phyloP scores from a whole-genome alignment of 2,888 invertebrate species.

The Scaptomyza cyrtandrae region DNA sequence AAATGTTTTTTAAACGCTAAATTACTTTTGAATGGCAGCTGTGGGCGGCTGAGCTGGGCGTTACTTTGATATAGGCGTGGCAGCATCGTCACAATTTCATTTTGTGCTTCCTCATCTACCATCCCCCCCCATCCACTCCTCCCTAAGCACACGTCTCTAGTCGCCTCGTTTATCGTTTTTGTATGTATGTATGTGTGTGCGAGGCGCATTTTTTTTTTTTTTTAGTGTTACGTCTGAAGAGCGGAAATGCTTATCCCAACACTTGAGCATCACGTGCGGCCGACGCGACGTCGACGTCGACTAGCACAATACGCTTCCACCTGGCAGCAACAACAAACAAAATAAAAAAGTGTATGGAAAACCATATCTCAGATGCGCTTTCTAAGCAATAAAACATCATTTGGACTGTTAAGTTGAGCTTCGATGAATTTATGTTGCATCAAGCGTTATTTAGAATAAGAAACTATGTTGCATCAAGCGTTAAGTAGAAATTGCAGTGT shows the following conservation, averaged over 20 bases:
- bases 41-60: conserved; percentile 25
- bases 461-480: no score
- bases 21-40: conserved; percentile 77
- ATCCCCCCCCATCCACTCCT: conserved; percentile 7
- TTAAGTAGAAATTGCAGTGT: no score
- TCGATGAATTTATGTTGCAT: no score
- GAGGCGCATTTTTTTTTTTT: conserved; percentile 47
- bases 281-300: conserved; percentile 42
- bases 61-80: conserved; percentile 46
- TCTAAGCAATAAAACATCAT: not conserved
- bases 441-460: no score
- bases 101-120: conserved; percentile 70
- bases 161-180: conserved; percentile 13
- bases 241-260: conserved; percentile 80
- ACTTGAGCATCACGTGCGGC: conserved; percentile 74
- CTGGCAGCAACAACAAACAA: not conserved
- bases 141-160: conserved; percentile 15
- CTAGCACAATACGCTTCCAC: conserved; percentile 37
- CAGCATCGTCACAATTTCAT: conserved; percentile 74
- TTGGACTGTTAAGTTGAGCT: no score
- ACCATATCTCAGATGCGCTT: conserved; percentile 24
- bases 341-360: not conserved
- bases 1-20: conserved; percentile 80
- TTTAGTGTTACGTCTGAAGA: conserved; percentile 70
- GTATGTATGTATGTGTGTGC: conserved; percentile 6